Percentiles rank a stretch among this genome's conserved stretches.
Evolutionary conservation across 30 jellyfish, hydroid and myxozoan species (phyloP).

Genomic region (Pelagia noctiluca): DNA sequence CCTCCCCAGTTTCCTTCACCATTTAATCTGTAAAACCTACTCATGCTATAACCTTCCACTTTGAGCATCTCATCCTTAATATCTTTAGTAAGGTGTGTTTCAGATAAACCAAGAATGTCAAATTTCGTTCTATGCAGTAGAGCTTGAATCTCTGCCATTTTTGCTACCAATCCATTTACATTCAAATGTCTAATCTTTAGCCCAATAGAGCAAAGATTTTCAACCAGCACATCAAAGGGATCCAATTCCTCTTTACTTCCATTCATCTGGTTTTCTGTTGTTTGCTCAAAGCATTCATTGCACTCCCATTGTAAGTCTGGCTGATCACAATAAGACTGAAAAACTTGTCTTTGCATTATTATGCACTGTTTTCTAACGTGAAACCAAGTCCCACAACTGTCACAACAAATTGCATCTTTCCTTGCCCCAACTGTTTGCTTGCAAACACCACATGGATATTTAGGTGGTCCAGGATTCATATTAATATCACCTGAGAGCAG

Average conservation of each 20-base stretch:
- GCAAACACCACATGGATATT: conserved; percentile 17
- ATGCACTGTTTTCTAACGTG: conserved; percentile 12
- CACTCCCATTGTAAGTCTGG: background rate
- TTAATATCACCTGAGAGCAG: conserved; percentile 13
- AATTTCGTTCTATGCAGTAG: conserved; percentile 7
- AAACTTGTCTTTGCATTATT: background rate
- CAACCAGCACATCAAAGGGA: conserved; percentile 3
- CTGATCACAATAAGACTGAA: conserved; percentile 3
- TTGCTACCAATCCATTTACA: background rate
- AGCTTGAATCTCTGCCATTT: conserved; percentile 9
- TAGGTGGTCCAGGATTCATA: conserved; percentile 10
- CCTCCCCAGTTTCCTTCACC: conserved; percentile 33
- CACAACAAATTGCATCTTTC: conserved; percentile 1
- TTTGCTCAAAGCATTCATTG: conserved; percentile 1
- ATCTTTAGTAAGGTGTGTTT: conserved; percentile 15
- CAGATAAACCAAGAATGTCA: conserved; percentile 27
- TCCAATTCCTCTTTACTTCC: background rate
- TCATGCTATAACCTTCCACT: background rate
- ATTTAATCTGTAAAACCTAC: conserved; percentile 21
- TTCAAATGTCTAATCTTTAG: background rate
- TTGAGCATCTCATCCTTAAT: conserved; percentile 17
- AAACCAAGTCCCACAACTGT: background rate
- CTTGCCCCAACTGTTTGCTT: background rate
- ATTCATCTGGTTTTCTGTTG: background rate
- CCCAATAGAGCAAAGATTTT: background rate